These are phyloP conservation scores for Drosophila sordidula DNA, from an alignment of 2,888 invertebrate species.

Conservation along the genomic window DNA sequence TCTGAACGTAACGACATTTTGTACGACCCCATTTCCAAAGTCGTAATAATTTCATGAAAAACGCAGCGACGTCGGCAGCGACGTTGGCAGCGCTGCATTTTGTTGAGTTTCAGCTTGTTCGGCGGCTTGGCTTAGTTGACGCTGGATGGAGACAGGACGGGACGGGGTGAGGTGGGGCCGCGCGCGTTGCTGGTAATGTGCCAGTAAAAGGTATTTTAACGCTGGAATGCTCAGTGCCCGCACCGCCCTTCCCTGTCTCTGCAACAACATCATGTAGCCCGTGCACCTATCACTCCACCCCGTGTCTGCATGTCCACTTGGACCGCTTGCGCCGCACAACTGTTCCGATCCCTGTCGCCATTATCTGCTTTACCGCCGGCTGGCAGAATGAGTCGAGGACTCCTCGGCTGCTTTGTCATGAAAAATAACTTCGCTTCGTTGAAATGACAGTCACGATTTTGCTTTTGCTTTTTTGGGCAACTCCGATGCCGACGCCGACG, in stretches of 20 bases:
- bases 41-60: constrained; percentile 81
- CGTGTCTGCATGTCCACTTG: neutral
- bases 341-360: constrained; percentile 50
- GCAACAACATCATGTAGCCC: constrained; percentile 26
- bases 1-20: constrained; percentile 74
- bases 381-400: constrained; percentile 55
- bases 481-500: constrained; percentile 36
- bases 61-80: constrained; percentile 64
- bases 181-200: constrained; percentile 70
- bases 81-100: constrained; percentile 51
- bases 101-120: constrained; percentile 25
- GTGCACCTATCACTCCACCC: constrained; percentile 39
- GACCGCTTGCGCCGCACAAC: constrained; percentile 1
- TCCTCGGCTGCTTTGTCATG: constrained; percentile 75
- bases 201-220: constrained; percentile 80
- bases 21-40: constrained; percentile 80
- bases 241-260: neutral
- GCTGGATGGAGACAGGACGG: neutral
- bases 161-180: constrained; percentile 1
- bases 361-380: constrained; percentile 60
- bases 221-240: constrained; percentile 58
- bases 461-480: constrained; percentile 67
- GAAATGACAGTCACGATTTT: constrained; percentile 79
- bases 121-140: constrained; percentile 23
- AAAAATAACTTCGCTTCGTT: constrained; percentile 79